Evolutionary conservation across 1,140 invertebrate genomes (phyloP), one percentile per base, ranked within the genome.

Genomic region (Lithobius niger): DNA sequence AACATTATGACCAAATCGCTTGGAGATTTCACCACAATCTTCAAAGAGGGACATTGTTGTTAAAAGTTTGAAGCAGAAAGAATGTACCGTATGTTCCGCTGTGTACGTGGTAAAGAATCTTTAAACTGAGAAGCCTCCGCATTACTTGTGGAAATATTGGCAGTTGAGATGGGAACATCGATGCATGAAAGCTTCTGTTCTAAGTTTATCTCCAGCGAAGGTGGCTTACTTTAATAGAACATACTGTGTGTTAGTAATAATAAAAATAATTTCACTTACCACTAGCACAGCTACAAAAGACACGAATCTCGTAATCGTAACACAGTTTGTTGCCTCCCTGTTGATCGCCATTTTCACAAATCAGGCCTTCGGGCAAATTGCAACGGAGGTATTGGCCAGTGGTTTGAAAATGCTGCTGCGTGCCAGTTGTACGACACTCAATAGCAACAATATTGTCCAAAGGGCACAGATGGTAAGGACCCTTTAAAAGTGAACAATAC

Each of bases 311-410:
- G 67, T 84, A 87, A 65, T 87, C 82, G 26, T 61, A 61, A 57
- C 72, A 74, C 45, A 58, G 55, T 16, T 64, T 58, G 1, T 63
- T 63, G 15, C 51, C 52, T 15, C 10, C 6, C 3, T 55, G 56
- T 47, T 64, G 66, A 42, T 66, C 57, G 19, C 52, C 55, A 40
- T 67, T 64, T 21, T 72, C 64, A 64, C 87, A 91, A 4, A 79
- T 66, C 0, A 90, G 70, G 1, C 86, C 86, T 40, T 74, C 73
- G 59, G 82, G 74, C 21, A 88, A 62, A 61, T 77, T 82, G 64
- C 88, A 91, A 47, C 82, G 77, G 0, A 84, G 82, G 62, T 84
- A 77, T 55, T 87, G 71, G 1, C 81, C 82, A 16, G 81, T 81
- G 57, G 79, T 76, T 63, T 83, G 83, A 1, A 78, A 71, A 2